Base-by-base conservation (phyloP, 2,888 invertebrate species). In the Diarsia brunnea region DNA sequence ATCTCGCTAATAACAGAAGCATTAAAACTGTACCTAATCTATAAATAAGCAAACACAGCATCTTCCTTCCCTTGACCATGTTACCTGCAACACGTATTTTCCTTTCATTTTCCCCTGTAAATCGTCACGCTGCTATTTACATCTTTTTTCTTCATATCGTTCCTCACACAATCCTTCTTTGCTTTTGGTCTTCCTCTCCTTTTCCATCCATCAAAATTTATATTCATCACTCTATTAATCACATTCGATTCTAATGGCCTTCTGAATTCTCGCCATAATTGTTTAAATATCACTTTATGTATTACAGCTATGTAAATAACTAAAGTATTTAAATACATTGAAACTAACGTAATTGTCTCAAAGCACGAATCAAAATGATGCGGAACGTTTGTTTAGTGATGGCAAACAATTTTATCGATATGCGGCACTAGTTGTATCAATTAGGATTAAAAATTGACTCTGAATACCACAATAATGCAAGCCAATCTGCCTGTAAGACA, bases 341-440 rank as follows among this genome's bases (percentile, higher is more conserved):
- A 4, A 75, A 77, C 65, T 70, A 45, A 60, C 19, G 61, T 71
- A 65, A 71, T 68, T 81, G 65, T 76, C 69, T 71, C 65, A 71
- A 78, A 78, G 31, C 49, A n/a, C 51, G 70, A 53, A 64, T 73
- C 69, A 73, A 60, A 71, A 70, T 73, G 31, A 69, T 53, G 51
- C 65, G 72, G 45, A 72, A 69, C 58, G 51, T 65, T 69, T 60
- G 61, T 74, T 71, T 67, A 73, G 77, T 81, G 81, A 12, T 69
- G 78, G 66, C 47, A 27, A 0, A 24, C 7, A 55, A 0, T 43
- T 58, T 27, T 69, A 66, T 79, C 79, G 79, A 79, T 45, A 75
- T 14, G 7, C 10, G 24, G 31, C n/a, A 21, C 53, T 38, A 60
- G 21, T 8, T 49, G 8, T 24, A 14, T 38, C 19, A 19, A 14